Conservation (phyloP, 64 coral and sea anemone species). For the Montipora sp. region DNA sequence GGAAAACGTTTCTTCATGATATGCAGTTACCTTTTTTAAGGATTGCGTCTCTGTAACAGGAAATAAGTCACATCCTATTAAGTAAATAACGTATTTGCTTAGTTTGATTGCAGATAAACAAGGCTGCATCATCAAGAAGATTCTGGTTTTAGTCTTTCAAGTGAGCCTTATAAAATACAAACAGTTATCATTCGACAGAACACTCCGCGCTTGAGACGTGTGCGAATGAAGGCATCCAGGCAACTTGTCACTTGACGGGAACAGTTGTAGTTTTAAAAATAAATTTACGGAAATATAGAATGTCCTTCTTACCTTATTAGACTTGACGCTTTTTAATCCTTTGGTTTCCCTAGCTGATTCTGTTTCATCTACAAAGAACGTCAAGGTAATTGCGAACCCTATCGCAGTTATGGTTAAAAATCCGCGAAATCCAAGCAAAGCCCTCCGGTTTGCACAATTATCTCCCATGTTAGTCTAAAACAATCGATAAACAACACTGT, state of each 20-base stretch:
- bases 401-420: neutral
- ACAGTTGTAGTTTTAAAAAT: neutral
- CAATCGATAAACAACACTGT: neutral
- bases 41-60: neutral
- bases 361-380: neutral
- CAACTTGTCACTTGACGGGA: neutral
- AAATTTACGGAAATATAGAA: neutral
- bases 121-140: neutral
- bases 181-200: neutral
- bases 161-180: neutral
- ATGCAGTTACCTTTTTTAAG: no score
- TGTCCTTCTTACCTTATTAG: constrained; percentile 28
- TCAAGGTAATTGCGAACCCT: neutral
- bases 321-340: neutral
- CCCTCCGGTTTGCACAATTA: neutral
- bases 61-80: neutral
- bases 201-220: no score
- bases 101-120: constrained; percentile 28
- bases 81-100: neutral
- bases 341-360: constrained; percentile 27
- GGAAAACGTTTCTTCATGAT: neutral
- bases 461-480: neutral
- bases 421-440: neutral
- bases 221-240: neutral
- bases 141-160: neutral